These are phyloP conservation scores for Agapornis canus DNA, from an alignment of 2,797 vertebrate genomes.

Conservation along the genomic window DNA sequence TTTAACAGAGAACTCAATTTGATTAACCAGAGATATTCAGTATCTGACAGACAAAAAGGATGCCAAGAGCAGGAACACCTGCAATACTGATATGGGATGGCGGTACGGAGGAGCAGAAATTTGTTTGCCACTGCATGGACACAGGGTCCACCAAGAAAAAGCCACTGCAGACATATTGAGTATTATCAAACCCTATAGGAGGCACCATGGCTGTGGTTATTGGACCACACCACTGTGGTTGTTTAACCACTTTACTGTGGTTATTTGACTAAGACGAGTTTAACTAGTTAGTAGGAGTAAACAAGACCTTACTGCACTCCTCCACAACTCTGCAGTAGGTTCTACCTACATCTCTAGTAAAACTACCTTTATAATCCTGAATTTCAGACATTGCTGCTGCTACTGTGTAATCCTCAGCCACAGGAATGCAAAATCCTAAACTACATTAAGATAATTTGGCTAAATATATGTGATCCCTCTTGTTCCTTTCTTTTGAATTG, in stretches of 20 bases:
- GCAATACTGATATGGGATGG: fast-evolving
- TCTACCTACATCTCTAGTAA: neutral
- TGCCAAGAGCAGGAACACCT: neutral
- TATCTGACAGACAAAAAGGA: neutral
- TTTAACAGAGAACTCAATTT: neutral
- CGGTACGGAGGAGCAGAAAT: neutral
- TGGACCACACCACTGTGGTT: neutral
- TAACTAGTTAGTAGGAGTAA: neutral
- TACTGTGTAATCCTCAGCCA: neutral
- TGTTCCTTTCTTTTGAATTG: neutral
- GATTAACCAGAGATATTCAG: neutral
- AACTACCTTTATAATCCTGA: neutral
- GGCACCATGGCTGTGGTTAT: neutral
- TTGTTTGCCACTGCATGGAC: neutral
- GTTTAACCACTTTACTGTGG: neutral
- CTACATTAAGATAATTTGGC: neutral
- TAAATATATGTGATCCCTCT: neutral
- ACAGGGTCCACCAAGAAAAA: neutral
- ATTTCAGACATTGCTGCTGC: neutral
- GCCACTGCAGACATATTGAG: neutral
- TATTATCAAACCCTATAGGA: neutral
- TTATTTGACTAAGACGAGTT: neutral
- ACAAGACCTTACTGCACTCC: neutral
- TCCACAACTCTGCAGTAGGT: neutral
- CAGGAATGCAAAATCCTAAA: neutral